Base-by-base conservation (phyloP, 2,113 vertebrate species). In the Chionodraco myersi region DNA sequence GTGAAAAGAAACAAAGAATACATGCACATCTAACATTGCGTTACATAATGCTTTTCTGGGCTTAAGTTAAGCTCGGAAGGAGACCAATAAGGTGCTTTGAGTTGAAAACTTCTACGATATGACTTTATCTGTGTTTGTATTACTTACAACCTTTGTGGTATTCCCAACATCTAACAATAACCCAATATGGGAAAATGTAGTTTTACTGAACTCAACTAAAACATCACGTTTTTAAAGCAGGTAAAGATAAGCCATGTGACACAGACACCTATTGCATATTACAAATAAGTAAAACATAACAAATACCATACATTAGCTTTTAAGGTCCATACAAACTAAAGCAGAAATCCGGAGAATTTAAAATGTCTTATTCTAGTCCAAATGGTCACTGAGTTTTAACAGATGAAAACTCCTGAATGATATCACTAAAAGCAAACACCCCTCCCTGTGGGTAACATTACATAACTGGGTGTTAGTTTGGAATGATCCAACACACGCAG, bases 401-500 rank as follows among this genome's bases (percentile, higher is more conserved):
- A 54, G 61, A 9, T 5, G 36, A 56, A 14, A 57, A 54, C 14
- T 72, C 14, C 68, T 56, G 36, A 57, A 51, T 66, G 26, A 66
- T 52, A 59, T 80, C 65, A 79, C 53, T 61, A 5, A 58, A 5
- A 48, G 18, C 9, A 45, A 68, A 54, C 67, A 15, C 66, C 41
- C 58, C 56, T 74, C 77, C 41, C 44, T 74, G 45, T 52, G 68
- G 30, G 68, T 57, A 58, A 62, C 56, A 68, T 78, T 11, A 41
- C 36, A 41, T 41, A 68, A 26, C 30, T 65, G 81, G 48, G 36
- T 44, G 59, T 82, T 41, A 71, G 45, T 52, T 63, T 47, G 12
- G 8, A 70, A 59, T 66, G 68, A 45, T 73, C 69, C 68, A 76
- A 83, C 56, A 57, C 75, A 72, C 5, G 6, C 47, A 86, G 57